phyloP scores from a whole-genome alignment of 2,113 vertebrate species.

The Brachyhypopomus gauderio region DNA sequence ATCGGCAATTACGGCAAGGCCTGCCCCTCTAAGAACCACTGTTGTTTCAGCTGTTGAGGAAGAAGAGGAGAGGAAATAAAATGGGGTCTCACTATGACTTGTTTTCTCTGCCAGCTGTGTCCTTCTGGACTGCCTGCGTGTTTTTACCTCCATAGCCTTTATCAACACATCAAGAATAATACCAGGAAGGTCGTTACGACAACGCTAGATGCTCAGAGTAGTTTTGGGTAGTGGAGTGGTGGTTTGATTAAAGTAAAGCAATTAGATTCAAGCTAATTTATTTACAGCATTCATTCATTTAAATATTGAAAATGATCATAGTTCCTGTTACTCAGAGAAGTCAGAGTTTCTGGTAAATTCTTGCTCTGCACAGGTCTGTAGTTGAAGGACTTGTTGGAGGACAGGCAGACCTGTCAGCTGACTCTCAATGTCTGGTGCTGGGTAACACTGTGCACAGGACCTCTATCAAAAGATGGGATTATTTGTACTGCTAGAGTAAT shows the following conservation, averaged over 20 bases:
- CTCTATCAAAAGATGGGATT: slow-evolving; percentile 18
- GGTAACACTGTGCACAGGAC: not conserved
- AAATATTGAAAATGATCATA: not conserved
- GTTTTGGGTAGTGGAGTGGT: no score
- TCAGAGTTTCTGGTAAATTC: not conserved
- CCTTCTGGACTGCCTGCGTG: slow-evolving; percentile 40
- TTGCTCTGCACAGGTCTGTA: slow-evolving; percentile 26
- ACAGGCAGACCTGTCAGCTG: slow-evolving; percentile 23
- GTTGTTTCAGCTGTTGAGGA: slow-evolving; percentile 66
- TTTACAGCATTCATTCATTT: not conserved
- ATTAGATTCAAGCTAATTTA: not conserved
- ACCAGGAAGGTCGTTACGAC: slow-evolving; percentile 47
- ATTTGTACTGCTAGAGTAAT: not conserved
- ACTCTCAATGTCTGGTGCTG: slow-evolving; percentile 21
- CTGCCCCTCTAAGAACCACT: slow-evolving; percentile 62
- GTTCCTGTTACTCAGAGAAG: slow-evolving; percentile 2
- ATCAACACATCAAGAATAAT: slow-evolving; percentile 44
- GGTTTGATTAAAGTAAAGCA: slow-evolving; percentile 12
- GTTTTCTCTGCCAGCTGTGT: slow-evolving; percentile 57
- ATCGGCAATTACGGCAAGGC: slow-evolving; percentile 62
- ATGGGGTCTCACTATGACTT: slow-evolving; percentile 44
- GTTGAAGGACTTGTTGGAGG: slow-evolving; percentile 28
- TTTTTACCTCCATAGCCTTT: slow-evolving; percentile 34
- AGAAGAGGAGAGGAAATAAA: slow-evolving; percentile 33
- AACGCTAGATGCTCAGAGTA: not conserved